phyloP scores from a whole-genome alignment of 2,797 vertebrate genomes.

The Mus minutoides region DNA sequence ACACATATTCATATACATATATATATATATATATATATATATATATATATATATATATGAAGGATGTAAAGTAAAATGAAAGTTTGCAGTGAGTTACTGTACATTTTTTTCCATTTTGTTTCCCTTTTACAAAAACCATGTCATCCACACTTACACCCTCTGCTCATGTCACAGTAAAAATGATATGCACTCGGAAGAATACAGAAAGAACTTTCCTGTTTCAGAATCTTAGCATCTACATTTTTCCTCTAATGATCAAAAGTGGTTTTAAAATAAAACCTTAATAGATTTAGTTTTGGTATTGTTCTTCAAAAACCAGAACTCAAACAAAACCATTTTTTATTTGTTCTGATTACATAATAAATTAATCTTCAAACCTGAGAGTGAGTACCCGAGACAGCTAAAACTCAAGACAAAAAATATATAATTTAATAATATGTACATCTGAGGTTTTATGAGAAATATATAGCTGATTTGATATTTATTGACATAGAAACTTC shows the following conservation, averaged over 20 bases:
- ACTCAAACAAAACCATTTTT: constrained; percentile 64
- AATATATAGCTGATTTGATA: not conserved
- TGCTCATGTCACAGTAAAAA: not conserved
- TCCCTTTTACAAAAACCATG: constrained; percentile 22
- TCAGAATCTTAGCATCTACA: constrained; percentile 50
- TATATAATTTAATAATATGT: constrained; percentile 39
- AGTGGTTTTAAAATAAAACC: constrained; percentile 64
- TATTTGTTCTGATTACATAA: constrained; percentile 35
- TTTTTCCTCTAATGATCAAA: constrained; percentile 44
- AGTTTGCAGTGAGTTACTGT: not conserved
- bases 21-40: no score
- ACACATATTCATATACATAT: no score
- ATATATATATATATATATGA: not conserved
- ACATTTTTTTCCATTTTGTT: not conserved
- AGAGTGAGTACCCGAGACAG: not conserved
- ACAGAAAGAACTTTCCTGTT: not conserved
- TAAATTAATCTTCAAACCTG: constrained; percentile 45
- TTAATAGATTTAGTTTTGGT: constrained; percentile 59
- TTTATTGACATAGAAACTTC: constrained; percentile 33
- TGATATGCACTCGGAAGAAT: not conserved
- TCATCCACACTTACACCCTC: not conserved
- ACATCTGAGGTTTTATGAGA: not conserved
- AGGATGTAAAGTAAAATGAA: constrained; percentile 5
- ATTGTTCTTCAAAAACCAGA: constrained; percentile 64
- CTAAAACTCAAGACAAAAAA: constrained; percentile 21